Evolutionary conservation across 1,140 invertebrate genomes (phyloP), one percentile per base, ranked within the genome.

Genomic region (Sitodiplosis mosellana): DNA sequence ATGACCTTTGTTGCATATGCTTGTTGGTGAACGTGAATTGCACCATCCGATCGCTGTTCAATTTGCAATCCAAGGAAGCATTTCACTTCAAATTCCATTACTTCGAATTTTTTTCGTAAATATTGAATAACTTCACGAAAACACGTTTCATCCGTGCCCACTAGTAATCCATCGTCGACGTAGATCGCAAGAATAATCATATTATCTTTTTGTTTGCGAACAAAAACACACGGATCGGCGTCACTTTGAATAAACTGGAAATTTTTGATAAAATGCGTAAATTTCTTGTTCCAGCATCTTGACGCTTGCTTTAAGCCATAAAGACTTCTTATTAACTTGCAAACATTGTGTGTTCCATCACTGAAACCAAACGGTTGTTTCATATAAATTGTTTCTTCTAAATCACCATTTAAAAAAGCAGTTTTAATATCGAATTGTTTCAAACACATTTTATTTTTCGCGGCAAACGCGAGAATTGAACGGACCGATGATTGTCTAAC

Each of bases 121-220:
- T 56, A 15, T 46, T 48, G 10, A 8, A 54, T 18, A 49, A 67
- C 54, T 17, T 51, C 11, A 15, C 51, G 46, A 33, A 63, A 50
- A 33, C 47, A 50, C 18, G 47, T 38, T 46, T 52, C n/a, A 27
- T 34, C 44, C 19, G 33, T 47, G n/a, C 53, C 53, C 27, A 59
- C 49, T 22, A 65, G 38, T 2, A 68, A 48, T n/a, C 63, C 64
- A 58, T 71, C 68, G 56, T 71, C 69, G 10, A 71, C 66, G 60
- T 69, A 70, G 4, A 69, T 52, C 11, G 55, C 57, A 1, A 69
- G 40, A 18, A 41, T n/a, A 7, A 41, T 41, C 18, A 7, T 41
- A n/a, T 6, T 7, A 41, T 18, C 15, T n/a, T 11, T 18, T n/a
- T 54, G 56, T 62, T 63, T n/a, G 55, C n/a, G n/a, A n/a, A n/a